Conservation (phyloP, 2,113 vertebrate genomes). For the Genyomyrus donnyi region DNA sequence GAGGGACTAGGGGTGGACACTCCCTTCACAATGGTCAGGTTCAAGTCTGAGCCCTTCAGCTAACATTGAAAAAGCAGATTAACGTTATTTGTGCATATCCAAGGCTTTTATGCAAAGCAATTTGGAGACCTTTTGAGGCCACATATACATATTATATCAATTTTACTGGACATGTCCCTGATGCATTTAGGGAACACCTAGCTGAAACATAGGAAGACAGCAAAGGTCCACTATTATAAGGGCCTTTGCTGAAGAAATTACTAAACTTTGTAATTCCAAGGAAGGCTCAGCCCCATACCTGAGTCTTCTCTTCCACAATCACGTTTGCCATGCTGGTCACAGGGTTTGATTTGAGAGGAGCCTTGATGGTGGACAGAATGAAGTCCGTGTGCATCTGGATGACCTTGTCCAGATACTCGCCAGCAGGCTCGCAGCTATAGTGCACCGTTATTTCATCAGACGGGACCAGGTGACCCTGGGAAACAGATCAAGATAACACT, state of each 20-base stretch:
- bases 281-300: constrained; percentile 56
- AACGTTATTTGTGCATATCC: neutral
- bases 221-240: neutral
- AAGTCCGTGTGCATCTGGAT: constrained; percentile 81
- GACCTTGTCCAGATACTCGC: constrained; percentile 75
- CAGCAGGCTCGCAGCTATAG: constrained; percentile 70
- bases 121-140: neutral
- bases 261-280: neutral
- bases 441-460: constrained; percentile 86
- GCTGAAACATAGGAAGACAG: neutral
- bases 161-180: neutral
- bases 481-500: constrained; percentile 16
- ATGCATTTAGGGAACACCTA: neutral
- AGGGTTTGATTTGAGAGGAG: constrained; percentile 74
- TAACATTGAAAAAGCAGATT: constrained; percentile 34
- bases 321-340: constrained; percentile 65
- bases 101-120: neutral
- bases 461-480: constrained; percentile 80
- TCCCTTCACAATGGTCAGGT: constrained; percentile 77
- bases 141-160: neutral
- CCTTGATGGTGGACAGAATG: constrained; percentile 86
- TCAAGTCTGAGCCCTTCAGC: constrained; percentile 87
- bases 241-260: neutral
- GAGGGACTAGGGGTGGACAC: constrained; percentile 37
- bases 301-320: constrained; percentile 83